Conservation (phyloP, 2,888 invertebrate genomes). For the Cenopis cana region DNA sequence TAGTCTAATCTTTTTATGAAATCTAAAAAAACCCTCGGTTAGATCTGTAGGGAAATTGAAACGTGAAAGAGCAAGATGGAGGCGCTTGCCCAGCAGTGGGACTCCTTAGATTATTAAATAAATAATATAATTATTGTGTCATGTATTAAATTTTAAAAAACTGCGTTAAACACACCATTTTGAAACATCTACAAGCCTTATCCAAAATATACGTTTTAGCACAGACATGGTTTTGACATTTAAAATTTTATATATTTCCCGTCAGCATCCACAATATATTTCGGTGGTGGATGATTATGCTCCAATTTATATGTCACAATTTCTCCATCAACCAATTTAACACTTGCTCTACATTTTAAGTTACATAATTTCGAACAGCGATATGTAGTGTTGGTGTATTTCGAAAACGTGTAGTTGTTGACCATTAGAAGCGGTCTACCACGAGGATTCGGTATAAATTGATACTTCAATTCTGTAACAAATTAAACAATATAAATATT, state of each 20-base stretch:
- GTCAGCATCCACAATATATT: conserved; percentile 12
- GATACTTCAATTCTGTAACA: conserved; percentile 28
- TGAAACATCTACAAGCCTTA: no score
- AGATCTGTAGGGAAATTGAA: no score
- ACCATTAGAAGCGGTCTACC: conserved; percentile 35
- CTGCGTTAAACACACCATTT: no score
- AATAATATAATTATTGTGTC: no score
- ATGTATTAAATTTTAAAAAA: no score
- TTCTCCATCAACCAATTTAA: conserved; percentile 26
- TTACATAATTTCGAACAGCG: conserved; percentile 23
- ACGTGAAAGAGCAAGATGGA: no score
- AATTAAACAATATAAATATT: neutral
- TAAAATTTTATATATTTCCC: conserved; percentile 37
- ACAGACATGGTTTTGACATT: neutral
- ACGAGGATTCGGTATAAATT: conserved; percentile 25
- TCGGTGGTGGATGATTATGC: conserved; percentile 40
- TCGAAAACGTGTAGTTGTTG: conserved; percentile 34
- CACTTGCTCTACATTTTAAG: conserved; percentile 21
- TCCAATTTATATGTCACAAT: conserved; percentile 1
- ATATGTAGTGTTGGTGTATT: conserved; percentile 15
- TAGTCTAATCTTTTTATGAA: no score
- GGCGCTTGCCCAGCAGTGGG: no score
- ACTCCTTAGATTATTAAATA: no score
- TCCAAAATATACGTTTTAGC: no score
- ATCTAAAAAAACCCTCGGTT: no score